A percentile compares a stretch with the other conserved stretches of the same genome.
These are phyloP conservation scores for Trinorchestia longiramus DNA, from an alignment of 1,140 invertebrate genomes.

Conservation along the genomic window DNA sequence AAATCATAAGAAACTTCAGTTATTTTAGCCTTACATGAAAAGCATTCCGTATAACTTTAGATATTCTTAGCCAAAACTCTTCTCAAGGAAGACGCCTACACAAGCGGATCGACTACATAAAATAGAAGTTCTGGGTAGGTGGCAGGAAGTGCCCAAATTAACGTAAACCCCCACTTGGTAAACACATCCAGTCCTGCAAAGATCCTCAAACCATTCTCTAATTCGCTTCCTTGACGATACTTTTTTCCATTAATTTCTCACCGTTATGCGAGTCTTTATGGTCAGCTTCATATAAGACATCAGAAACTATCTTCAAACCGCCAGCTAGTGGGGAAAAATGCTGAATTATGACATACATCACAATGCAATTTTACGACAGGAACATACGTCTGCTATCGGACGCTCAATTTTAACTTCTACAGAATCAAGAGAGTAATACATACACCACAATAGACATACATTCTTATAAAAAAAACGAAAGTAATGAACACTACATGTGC, in stretches of 20 bases:
- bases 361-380: not conserved
- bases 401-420: not conserved
- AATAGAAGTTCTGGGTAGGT: too few species aligned
- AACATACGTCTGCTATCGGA: not conserved
- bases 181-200: too few species aligned
- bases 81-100: too few species aligned
- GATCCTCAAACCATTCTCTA: not conserved
- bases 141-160: too few species aligned
- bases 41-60: too few species aligned
- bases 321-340: not conserved
- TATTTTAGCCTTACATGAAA: too few species aligned
- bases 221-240: not conserved
- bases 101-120: too few species aligned
- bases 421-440: not conserved
- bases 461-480: not conserved
- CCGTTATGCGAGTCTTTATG: not conserved
- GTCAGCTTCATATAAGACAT: not conserved
- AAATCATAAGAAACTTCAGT: too few species aligned
- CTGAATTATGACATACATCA: not conserved
- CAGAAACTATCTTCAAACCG: not conserved
- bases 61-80: too few species aligned
- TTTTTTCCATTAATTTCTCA: not conserved
- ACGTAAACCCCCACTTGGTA: too few species aligned
- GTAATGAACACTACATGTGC: not conserved
- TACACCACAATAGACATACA: not conserved